These are phyloP conservation scores for Harpagoxenus sublaevis DNA, from an alignment of 2,888 invertebrate species.

Conservation along the genomic window DNA sequence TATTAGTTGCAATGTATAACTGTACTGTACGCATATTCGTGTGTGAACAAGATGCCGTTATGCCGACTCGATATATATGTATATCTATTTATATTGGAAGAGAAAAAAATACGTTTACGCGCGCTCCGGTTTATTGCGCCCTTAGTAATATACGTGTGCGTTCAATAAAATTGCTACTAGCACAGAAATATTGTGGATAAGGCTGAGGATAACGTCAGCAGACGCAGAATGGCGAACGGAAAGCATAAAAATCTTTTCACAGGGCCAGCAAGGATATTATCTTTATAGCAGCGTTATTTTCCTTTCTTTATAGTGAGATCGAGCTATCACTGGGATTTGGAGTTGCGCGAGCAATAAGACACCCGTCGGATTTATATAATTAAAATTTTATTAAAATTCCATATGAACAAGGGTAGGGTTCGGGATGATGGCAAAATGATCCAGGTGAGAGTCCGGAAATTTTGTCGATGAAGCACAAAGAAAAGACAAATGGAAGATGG, in stretches of 20 bases:
- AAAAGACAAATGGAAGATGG: conserved; percentile 50
- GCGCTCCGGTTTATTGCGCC: conserved; percentile 45
- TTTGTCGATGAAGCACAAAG: conserved; percentile 58
- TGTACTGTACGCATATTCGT: background rate
- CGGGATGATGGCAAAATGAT: conserved; percentile 68
- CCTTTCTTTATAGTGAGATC: background rate
- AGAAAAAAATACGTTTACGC: conserved; percentile 31
- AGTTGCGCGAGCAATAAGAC: conserved; percentile 14
- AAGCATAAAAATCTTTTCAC: conserved; percentile 20
- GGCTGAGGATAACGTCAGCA: background rate
- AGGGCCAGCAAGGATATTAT: background rate
- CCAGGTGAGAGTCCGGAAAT: conserved; percentile 59
- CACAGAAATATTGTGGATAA: conserved; percentile 21
- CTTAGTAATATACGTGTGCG: conserved; percentile 19
- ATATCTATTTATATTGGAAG: conserved; percentile 11
- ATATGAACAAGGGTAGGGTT: conserved; percentile 68
- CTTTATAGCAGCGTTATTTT: background rate
- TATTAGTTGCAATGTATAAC: background rate
- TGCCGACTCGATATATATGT: background rate
- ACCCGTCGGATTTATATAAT: conserved; percentile 71
- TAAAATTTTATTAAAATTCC: conserved; percentile 81
- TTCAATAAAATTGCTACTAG: conserved; percentile 19
- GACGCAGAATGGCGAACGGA: conserved; percentile 19
- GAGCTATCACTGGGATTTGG: background rate
- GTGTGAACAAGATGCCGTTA: background rate